These are phyloP conservation scores for Microhierax caerulescens DNA, from an alignment of 2,797 vertebrate genomes.

Conservation along the genomic window DNA sequence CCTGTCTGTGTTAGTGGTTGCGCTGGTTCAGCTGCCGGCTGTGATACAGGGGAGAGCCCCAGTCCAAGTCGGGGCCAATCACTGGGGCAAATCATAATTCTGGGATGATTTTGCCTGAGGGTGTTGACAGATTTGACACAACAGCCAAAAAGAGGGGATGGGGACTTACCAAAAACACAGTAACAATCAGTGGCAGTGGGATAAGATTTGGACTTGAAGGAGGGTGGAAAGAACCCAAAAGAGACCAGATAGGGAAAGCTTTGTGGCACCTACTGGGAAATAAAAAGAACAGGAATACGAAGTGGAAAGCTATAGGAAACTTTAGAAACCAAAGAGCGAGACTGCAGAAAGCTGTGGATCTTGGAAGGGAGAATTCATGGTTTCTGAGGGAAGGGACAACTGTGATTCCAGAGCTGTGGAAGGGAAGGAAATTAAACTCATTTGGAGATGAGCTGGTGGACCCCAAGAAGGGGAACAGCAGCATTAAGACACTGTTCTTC, in stretches of 20 bases:
- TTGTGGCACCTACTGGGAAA: background rate
- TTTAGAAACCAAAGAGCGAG: background rate
- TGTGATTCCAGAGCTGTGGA: background rate
- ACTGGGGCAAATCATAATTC: background rate
- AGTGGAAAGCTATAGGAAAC: background rate
- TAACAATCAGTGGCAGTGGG: background rate
- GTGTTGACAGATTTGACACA: background rate
- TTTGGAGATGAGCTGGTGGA: background rate
- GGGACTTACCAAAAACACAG: background rate
- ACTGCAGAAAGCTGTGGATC: background rate
- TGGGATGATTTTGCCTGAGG: background rate
- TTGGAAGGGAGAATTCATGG: background rate
- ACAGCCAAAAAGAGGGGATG: background rate
- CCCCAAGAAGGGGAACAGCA: background rate
- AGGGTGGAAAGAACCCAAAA: background rate
- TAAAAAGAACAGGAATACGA: background rate
- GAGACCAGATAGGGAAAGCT: background rate
- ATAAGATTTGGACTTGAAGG: background rate
- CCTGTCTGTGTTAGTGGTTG: background rate
- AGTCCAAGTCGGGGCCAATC: background rate
- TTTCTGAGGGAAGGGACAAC: background rate
- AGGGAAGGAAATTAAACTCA: background rate
- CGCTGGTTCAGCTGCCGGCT: background rate
- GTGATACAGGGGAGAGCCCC: background rate
- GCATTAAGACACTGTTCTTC: background rate